Base-by-base conservation (phyloP, 1,140 invertebrate species). In the Brachionus calyciflorus region DNA sequence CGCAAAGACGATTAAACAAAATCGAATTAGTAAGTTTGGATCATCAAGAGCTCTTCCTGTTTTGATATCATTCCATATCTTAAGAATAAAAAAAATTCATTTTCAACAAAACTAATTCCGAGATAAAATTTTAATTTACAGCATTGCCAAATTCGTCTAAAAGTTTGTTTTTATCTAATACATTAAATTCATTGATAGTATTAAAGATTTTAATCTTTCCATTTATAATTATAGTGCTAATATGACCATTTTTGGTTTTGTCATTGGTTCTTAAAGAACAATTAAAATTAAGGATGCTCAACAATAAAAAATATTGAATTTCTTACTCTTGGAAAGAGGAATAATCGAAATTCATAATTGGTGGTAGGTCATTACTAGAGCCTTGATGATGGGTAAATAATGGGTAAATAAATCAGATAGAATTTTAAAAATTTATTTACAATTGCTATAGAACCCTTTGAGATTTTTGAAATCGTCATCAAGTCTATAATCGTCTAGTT, bases 1-100 rank as follows among this genome's bases (percentile, higher is more conserved):
- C 10, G 73, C 73, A 44, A 57, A 76, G 24, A 60, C 37, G 40
- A 76, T 55, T 12, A 76, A 41, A 76, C 30, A 55, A 57, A 76
- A 76, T 57, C 30, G 30, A 33, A 17, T 76, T n/a, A 76, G 26
- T 57, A 9, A 33, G 40, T 76, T 55, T 17, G 73, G 73, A 57
- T 76, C 49, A 46, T 76, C 73, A 2, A 76, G 21, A 17, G 41
- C 41, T 10, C 26, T 41, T 48, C 40, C 51, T 2, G 30, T 19
- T 37, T 55, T 76, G 9, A 76, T 55, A 28, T 76, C 73, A 41
- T 28, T 44, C 73, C 73, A 76, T 21, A 76, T 46, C 73, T 76
- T 55, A 24, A 28, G 10, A 9, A 19, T 49, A 40, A 5, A 17
- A 48, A 55, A 37, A 9, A 9, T 30, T 9, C 2, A 30, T 49